Evolutionary conservation across 2,888 invertebrate genomes (phyloP).

Genomic region (Drosophila multiciliata): DNA sequence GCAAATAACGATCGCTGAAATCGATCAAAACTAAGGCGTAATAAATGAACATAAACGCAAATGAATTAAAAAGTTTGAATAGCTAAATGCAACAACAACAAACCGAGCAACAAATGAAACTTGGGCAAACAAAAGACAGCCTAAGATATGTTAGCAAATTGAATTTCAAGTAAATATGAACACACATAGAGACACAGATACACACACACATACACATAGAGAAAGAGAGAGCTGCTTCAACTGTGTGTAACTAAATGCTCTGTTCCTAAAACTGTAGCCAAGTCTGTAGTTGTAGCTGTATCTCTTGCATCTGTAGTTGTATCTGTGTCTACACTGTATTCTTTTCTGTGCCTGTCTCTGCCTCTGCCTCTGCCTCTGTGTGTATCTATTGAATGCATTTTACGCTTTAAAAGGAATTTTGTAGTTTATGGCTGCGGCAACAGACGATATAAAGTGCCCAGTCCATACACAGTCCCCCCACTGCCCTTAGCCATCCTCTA

Average conservation of each 20-base stretch:
- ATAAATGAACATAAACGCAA: neutral
- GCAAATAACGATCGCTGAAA: neutral
- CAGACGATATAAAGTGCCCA: slow-evolving; percentile 58
- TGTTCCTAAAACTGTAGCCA: neutral
- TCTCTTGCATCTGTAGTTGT: slow-evolving; percentile 5
- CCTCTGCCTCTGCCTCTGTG: neutral
- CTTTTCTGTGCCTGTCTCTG: slow-evolving; percentile 7
- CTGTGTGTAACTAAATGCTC: neutral
- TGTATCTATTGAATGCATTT: slow-evolving; percentile 81
- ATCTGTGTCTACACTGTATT: slow-evolving; percentile 14
- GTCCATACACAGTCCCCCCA: neutral
- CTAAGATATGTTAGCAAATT: slow-evolving; percentile 31
- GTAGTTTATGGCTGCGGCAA: slow-evolving; percentile 76
- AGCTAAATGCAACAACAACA: slow-evolving; percentile 4
- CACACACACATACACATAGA: neutral
- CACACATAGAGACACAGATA: slow-evolving; percentile 21
- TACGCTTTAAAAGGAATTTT: slow-evolving; percentile 80
- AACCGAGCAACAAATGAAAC: slow-evolving; percentile 22
- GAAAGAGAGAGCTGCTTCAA: neutral
- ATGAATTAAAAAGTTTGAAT: slow-evolving; percentile 5
- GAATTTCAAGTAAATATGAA: slow-evolving; percentile 37
- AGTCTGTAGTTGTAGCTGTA: slow-evolving; percentile 24
- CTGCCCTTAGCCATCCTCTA: neutral
- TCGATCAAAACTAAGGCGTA: slow-evolving; percentile 22
- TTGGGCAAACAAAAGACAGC: slow-evolving; percentile 29